Evolutionary conservation across 2,888 invertebrate species (phyloP).

Genomic region (Agonopterix heracliana): DNA sequence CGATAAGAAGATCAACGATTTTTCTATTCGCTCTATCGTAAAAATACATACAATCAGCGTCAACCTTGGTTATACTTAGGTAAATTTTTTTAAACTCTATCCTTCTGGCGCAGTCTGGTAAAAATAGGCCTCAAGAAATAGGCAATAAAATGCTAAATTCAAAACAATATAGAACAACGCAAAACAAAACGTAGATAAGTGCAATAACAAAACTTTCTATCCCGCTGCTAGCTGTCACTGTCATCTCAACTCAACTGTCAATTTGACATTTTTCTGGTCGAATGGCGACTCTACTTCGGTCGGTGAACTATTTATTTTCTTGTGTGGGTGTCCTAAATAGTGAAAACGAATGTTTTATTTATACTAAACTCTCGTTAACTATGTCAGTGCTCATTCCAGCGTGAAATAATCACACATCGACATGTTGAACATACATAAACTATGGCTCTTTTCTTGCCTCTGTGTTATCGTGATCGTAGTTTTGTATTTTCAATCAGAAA

Average conservation of each 20-base stretch:
- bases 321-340: constrained; percentile 47
- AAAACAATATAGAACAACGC: too few relatives aligned
- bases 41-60: too few relatives aligned
- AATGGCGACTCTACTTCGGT: constrained; percentile 24
- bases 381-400: constrained; percentile 43
- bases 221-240: too few relatives aligned
- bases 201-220: too few relatives aligned
- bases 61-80: too few relatives aligned
- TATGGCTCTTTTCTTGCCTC: constrained; percentile 63
- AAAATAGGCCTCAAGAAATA: too few relatives aligned
- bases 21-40: too few relatives aligned
- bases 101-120: too few relatives aligned
- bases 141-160: too few relatives aligned
- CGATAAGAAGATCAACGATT: too few relatives aligned
- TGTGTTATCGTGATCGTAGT: constrained; percentile 62
- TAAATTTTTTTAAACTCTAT: too few relatives aligned
- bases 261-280: constrained; percentile 8
- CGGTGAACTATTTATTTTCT: constrained; percentile 34
- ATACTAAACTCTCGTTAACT: constrained; percentile 49
- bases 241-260: not conserved
- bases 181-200: too few relatives aligned
- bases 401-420: constrained; percentile 39
- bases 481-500: constrained; percentile 68
- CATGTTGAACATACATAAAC: constrained; percentile 68
- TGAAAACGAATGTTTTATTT: constrained; percentile 46